Conservation (phyloP, 2,113 vertebrate genomes). For the Cygnus atratus region DNA sequence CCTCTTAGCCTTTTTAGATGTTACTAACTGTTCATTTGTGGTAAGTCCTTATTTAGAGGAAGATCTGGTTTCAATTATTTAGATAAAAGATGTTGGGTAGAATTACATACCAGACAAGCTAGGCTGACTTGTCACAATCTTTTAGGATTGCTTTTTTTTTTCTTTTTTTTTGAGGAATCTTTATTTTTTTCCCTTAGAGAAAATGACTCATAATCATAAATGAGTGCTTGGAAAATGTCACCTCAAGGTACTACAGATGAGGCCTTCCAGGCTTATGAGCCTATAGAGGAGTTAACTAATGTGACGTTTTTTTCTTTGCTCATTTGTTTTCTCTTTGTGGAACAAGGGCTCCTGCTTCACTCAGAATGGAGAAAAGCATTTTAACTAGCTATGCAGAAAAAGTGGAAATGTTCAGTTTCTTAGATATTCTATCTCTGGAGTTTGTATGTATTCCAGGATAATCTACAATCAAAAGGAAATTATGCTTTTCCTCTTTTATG, state of each 20-base stretch:
- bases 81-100: slow-evolving; percentile 10
- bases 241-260: slow-evolving; percentile 40
- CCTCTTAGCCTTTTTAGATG: not conserved
- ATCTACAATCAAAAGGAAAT: not conserved
- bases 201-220: slow-evolving; percentile 67
- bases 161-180: not conserved
- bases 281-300: slow-evolving; percentile 14
- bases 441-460: not conserved
- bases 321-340: slow-evolving; percentile 34
- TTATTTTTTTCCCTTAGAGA: slow-evolving; percentile 11
- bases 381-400: not conserved
- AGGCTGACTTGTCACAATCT: slow-evolving; percentile 13
- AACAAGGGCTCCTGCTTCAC: slow-evolving; percentile 4
- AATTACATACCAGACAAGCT: not conserved
- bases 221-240: slow-evolving; percentile 49
- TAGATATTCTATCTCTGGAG: not conserved
- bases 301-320: slow-evolving; percentile 21
- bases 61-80: slow-evolving; percentile 46
- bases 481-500: not conserved
- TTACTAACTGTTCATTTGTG: not conserved
- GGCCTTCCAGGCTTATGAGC: slow-evolving; percentile 46
- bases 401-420: not conserved
- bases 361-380: not conserved
- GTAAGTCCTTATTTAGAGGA: not conserved
- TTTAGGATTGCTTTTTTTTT: not conserved